These are phyloP conservation scores for Bombus superbus DNA, from an alignment of 1,140 invertebrate species.

Conservation along the genomic window DNA sequence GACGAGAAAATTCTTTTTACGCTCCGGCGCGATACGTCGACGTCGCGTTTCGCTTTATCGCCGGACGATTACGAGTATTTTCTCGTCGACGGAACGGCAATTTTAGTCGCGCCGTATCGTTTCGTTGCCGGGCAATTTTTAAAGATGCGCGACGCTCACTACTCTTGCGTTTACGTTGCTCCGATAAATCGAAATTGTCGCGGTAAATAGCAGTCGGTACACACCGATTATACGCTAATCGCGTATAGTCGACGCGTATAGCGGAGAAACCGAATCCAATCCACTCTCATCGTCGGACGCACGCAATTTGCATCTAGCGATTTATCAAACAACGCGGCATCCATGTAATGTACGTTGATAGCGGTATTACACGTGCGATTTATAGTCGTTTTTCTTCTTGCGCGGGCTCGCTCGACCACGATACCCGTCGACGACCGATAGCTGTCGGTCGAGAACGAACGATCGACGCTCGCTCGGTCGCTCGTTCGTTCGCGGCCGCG, in stretches of 20 bases:
- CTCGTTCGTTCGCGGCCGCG: too few species aligned
- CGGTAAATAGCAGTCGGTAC: constrained; percentile 23
- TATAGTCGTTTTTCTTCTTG: constrained; percentile 70
- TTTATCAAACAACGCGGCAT: constrained; percentile 82
- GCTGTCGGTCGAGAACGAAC: constrained; percentile 6
- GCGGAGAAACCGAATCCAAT: constrained; percentile 43
- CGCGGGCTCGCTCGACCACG: constrained; percentile 27
- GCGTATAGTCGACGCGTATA: constrained; percentile 2
- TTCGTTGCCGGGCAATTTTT: not conserved
- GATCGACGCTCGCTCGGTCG: not conserved
- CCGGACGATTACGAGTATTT: not conserved
- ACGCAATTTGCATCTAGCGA: constrained; percentile 80
- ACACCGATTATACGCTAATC: not conserved
- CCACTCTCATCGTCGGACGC: constrained; percentile 43
- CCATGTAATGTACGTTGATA: constrained; percentile 82
- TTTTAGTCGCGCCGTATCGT: not conserved
- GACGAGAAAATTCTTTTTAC: too few species aligned
- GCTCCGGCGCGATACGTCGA: not conserved
- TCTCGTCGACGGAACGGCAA: not conserved
- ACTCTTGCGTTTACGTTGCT: not conserved
- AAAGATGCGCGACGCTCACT: too few species aligned
- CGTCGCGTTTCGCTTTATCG: not conserved
- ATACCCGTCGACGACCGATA: constrained; percentile 9
- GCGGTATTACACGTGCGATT: constrained; percentile 80
- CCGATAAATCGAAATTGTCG: constrained; percentile 37